Evolutionary conservation across 1,140 invertebrate species (phyloP).

Genomic region (Sitophilus oryzae): DNA sequence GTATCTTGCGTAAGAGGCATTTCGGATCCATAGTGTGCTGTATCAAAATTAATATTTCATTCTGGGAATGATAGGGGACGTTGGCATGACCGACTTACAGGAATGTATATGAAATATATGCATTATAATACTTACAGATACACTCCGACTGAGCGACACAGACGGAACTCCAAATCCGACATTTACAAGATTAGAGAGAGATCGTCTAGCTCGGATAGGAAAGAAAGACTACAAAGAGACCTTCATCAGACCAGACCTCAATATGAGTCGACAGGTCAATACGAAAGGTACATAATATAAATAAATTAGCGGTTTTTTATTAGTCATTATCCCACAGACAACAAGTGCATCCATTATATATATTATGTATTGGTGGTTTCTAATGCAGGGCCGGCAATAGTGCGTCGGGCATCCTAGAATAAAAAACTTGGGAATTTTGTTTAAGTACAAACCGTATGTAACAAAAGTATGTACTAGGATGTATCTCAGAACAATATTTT

Average conservation of each 20-base stretch:
- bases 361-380: too few relatives aligned
- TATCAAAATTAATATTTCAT: too few relatives aligned
- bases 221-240: slow-evolving; percentile 29
- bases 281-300: slow-evolving; percentile 4
- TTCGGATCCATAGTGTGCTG: too few relatives aligned
- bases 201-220: slow-evolving; percentile 34
- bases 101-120: background rate
- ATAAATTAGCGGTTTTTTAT: background rate
- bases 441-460: too few relatives aligned
- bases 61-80: too few relatives aligned
- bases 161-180: slow-evolving; percentile 33
- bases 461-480: too few relatives aligned
- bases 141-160: slow-evolving; percentile 32
- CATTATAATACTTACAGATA: slow-evolving; percentile 7
- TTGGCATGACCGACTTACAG: too few relatives aligned
- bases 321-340: background rate
- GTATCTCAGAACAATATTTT: too few relatives aligned
- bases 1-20: too few relatives aligned
- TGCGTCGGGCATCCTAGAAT: too few relatives aligned
- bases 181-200: slow-evolving; percentile 37
- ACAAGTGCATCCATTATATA: background rate
- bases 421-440: too few relatives aligned
- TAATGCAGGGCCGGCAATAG: too few relatives aligned
- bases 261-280: background rate
- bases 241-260: slow-evolving; percentile 22